These are phyloP conservation scores for Sebastes aleutianus DNA, from an alignment of 2,797 vertebrate genomes.

Conservation along the genomic window DNA sequence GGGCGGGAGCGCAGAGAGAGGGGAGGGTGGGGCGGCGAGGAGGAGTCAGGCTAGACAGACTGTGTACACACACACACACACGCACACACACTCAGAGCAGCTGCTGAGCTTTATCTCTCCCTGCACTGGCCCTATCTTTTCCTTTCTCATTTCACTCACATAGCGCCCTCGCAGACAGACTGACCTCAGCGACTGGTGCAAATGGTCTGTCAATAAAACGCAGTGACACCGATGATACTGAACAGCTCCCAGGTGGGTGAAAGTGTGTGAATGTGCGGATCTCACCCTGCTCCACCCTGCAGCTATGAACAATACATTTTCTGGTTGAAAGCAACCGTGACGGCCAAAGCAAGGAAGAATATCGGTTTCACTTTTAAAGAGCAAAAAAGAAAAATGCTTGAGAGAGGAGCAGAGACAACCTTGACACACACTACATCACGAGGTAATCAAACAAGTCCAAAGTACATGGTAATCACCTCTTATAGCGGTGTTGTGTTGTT, in stretches of 20 bases:
- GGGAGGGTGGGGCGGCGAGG: constrained; percentile 48
- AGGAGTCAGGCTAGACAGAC: constrained; percentile 55
- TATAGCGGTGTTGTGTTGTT: not conserved
- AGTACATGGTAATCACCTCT: constrained; percentile 5
- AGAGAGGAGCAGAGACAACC: not conserved
- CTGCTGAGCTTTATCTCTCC: constrained; percentile 54
- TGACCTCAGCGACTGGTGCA: constrained; percentile 45
- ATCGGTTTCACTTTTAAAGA: not conserved
- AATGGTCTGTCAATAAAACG: constrained; percentile 49
- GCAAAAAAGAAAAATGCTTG: not conserved
- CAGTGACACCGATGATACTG: constrained; percentile 28
- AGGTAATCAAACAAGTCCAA: not conserved
- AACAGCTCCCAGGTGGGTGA: constrained; percentile 40
- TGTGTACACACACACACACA: not conserved
- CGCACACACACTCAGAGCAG: constrained; percentile 9
- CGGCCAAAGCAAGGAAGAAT: not conserved
- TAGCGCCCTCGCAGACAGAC: constrained; percentile 27
- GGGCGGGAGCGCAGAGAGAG: constrained; percentile 38
- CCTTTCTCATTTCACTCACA: constrained; percentile 31
- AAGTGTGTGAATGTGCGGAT: constrained; percentile 26
- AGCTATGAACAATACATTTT: not conserved
- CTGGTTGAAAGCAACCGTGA: not conserved
- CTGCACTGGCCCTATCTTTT: constrained; percentile 38
- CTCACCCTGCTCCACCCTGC: not conserved
- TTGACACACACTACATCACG: not conserved